Evolutionary conservation across 2,888 invertebrate genomes (phyloP).

Genomic region (Gnatocerus cornutus): DNA sequence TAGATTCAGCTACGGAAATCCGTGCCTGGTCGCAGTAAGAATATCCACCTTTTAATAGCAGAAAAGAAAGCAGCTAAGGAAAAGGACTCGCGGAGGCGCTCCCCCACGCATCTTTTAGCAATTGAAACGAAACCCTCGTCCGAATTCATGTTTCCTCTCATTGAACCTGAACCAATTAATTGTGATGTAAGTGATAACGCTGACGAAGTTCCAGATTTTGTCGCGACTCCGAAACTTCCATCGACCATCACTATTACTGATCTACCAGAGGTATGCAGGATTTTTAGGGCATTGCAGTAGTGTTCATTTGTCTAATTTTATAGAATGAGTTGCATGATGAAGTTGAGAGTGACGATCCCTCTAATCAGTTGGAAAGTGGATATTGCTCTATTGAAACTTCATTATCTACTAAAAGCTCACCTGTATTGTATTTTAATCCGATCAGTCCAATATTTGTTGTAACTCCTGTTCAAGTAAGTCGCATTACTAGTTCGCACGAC

Average conservation of each 20-base stretch:
- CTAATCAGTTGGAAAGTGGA: conserved; percentile 49
- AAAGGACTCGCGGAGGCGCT: conserved; percentile 57
- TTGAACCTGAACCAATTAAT: conserved; percentile 37
- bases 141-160: conserved; percentile 40
- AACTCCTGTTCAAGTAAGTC: conserved; percentile 64
- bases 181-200: conserved; percentile 24
- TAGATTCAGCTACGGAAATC: conserved; percentile 64
- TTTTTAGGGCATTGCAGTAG: conserved; percentile 12
- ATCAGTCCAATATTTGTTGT: conserved; percentile 67
- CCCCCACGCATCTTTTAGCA: conserved; percentile 36
- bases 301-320: conserved; percentile 45
- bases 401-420: conserved; percentile 47
- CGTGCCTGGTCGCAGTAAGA: conserved; percentile 64
- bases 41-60: conserved; percentile 63
- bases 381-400: conserved; percentile 49
- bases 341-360: conserved; percentile 47
- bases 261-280: conserved; percentile 22
- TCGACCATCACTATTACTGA: conserved; percentile 24
- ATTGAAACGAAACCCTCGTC: conserved; percentile 33
- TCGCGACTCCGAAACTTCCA: conserved; percentile 22
- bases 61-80: conserved; percentile 64
- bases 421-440: conserved; percentile 59
- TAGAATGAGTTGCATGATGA: conserved; percentile 52
- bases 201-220: conserved; percentile 32
- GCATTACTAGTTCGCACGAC: conserved; percentile 8